phyloP scores from a whole-genome alignment of 2,113 vertebrate genomes.

The Rhineura floridana region DNA sequence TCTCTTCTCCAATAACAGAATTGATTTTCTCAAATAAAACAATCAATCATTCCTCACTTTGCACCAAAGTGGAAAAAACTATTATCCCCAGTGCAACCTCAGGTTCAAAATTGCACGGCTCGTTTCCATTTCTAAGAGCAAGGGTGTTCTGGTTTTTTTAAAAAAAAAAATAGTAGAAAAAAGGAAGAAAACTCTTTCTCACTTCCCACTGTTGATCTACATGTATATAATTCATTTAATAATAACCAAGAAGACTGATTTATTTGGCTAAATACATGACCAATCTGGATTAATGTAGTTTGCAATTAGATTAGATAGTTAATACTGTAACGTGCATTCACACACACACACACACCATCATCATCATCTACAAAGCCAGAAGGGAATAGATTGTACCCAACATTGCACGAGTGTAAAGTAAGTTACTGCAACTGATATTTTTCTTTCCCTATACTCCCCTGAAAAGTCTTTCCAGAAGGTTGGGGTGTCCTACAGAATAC shows the following conservation, averaged over 20 bases:
- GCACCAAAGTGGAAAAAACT: conserved; percentile 30
- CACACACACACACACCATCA: too few relatives aligned
- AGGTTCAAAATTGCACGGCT: conserved; percentile 10
- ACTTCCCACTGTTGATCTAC: background rate
- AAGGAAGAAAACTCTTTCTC: background rate
- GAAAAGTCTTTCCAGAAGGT: too few relatives aligned
- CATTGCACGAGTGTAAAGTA: too few relatives aligned
- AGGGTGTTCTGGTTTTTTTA: conserved; percentile 7
- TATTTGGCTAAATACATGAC: background rate
- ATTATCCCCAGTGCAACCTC: conserved; percentile 6
- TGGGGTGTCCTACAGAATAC: too few relatives aligned
- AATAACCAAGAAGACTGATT: background rate
- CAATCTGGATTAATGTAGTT: background rate
- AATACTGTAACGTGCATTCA: accelerated
- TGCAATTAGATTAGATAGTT: background rate
- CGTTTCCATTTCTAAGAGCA: conserved; percentile 18
- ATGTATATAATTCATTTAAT: background rate
- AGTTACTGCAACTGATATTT: too few relatives aligned
- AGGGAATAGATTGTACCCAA: background rate
- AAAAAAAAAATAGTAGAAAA: background rate
- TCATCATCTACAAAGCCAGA: too few relatives aligned
- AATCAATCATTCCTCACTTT: conserved; percentile 36
- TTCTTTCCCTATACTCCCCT: too few relatives aligned
- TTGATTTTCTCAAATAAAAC: conserved; percentile 52
- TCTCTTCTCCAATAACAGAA: conserved; percentile 50